Evolutionary conservation across 2,888 invertebrate genomes (phyloP).

Genomic region (Brenthis daphne): DNA sequence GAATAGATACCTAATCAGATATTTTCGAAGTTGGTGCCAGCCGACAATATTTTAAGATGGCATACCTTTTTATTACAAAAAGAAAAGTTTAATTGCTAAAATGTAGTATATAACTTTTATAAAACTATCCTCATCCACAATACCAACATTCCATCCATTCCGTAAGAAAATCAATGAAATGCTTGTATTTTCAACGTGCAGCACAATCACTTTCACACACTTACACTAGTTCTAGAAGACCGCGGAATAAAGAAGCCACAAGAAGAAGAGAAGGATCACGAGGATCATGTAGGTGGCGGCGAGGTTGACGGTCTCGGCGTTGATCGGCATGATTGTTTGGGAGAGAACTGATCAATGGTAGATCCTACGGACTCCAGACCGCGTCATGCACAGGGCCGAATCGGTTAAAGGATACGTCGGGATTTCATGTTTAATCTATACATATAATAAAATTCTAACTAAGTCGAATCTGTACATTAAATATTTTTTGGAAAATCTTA

Average conservation of each 20-base stretch:
- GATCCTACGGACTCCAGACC: conserved; percentile 45
- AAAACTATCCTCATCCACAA: no score
- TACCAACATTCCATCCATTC: background rate
- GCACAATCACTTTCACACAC: conserved; percentile 25
- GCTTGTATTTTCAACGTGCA: background rate
- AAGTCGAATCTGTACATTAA: no score
- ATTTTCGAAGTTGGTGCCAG: no score
- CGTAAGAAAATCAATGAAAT: background rate
- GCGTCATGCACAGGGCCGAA: conserved; percentile 67
- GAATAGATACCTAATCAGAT: no score
- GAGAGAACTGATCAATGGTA: conserved; percentile 58
- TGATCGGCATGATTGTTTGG: conserved; percentile 73
- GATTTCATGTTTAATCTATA: no score
- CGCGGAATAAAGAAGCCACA: conserved; percentile 86
- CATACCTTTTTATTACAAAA: no score
- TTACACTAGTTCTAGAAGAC: conserved; percentile 61
- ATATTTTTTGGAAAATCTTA: no score
- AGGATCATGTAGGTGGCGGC: conserved; percentile 88
- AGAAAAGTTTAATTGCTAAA: no score
- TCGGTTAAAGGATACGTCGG: conserved; percentile 48
- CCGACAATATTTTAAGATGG: no score
- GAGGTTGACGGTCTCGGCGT: conserved; percentile 85
- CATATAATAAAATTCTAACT: no score
- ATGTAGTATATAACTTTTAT: no score
- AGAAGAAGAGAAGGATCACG: conserved; percentile 83